These are phyloP conservation scores for Karalla daura DNA, from an alignment of 2,797 vertebrate species.

Conservation along the genomic window DNA sequence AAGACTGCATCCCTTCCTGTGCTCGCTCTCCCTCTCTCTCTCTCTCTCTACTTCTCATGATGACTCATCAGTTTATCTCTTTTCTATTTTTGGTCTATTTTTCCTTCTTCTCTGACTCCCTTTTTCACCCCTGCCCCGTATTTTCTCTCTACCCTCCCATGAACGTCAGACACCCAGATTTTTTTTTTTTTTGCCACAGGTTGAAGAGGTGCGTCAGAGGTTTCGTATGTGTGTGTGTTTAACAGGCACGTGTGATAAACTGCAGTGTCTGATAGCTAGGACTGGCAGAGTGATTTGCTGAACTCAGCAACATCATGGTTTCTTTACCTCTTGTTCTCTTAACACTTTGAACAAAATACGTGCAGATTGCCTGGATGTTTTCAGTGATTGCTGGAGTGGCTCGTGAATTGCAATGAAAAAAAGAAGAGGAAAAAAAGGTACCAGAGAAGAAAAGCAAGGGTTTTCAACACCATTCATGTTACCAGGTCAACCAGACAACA, in stretches of 20 bases:
- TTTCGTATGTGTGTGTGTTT: slow-evolving; percentile 13
- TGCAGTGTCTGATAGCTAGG: slow-evolving; percentile 53
- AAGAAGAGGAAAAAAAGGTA: not conserved
- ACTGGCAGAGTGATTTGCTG: slow-evolving; percentile 54
- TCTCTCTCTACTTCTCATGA: slow-evolving; percentile 30
- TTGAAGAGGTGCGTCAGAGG: slow-evolving; percentile 1
- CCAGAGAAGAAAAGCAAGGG: not conserved
- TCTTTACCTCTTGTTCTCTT: slow-evolving; percentile 38
- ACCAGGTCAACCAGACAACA: slow-evolving; percentile 31
- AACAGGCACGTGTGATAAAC: slow-evolving; percentile 57
- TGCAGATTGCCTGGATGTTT: slow-evolving; percentile 55
- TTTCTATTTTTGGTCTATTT: slow-evolving; percentile 19
- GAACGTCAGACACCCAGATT: slow-evolving; percentile 9
- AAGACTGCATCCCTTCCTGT: slow-evolving; percentile 60
- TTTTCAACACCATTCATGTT: slow-evolving; percentile 7
- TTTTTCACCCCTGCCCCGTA: not conserved
- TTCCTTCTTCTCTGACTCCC: not conserved
- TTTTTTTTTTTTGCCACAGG: not conserved
- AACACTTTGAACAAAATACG: slow-evolving; percentile 50
- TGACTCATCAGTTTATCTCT: slow-evolving; percentile 73
- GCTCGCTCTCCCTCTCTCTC: slow-evolving; percentile 5
- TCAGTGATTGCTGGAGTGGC: slow-evolving; percentile 47
- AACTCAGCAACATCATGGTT: slow-evolving; percentile 53
- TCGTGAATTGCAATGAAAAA: slow-evolving; percentile 35
- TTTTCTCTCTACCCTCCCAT: not conserved